A percentile compares a stretch with the other conserved stretches of the same genome.
Evolutionary conservation across 2,888 invertebrate species (phyloP).

Genomic region (Yponomeuta plumbellus): DNA sequence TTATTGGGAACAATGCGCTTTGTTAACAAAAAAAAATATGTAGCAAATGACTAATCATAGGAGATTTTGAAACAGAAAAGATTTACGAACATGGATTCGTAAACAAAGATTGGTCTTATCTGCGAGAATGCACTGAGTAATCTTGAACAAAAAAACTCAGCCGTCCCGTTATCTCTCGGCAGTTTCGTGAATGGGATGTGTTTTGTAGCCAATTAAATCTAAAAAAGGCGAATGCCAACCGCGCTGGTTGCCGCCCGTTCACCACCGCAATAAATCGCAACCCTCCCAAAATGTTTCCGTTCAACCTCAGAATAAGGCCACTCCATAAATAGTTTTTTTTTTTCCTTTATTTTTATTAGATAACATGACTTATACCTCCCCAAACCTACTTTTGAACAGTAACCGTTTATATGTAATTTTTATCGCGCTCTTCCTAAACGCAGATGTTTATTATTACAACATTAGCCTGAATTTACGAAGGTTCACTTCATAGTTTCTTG

Average conservation of each 20-base stretch:
- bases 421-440: background rate
- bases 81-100: background rate
- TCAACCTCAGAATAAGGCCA: conserved; percentile 23
- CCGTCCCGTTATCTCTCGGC: conserved; percentile 47
- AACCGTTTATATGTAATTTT: background rate
- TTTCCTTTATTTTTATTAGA: conserved; percentile 7
- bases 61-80: background rate
- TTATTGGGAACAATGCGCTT: conserved; percentile 15
- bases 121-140: conserved; percentile 20
- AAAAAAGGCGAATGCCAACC: conserved; percentile 50
- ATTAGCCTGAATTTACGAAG: conserved; percentile 9
- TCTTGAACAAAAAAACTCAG: conserved; percentile 29
- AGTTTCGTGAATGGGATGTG: conserved; percentile 61
- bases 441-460: background rate
- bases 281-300: conserved; percentile 65
- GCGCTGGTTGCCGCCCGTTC: conserved; percentile 25
- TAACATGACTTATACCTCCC: conserved; percentile 16
- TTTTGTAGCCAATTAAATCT: conserved; percentile 73
- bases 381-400: background rate
- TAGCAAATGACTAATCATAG: background rate
- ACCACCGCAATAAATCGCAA: conserved; percentile 68
- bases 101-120: conserved; percentile 11
- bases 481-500: conserved; percentile 1
- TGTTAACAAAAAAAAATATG: conserved; percentile 10
- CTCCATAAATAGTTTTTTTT: conserved; percentile 8